A percentile compares a stretch with the other conserved stretches of the same genome.
phyloP scores from a whole-genome alignment of 2,797 vertebrate species.

The Falco novaeseelandiae region DNA sequence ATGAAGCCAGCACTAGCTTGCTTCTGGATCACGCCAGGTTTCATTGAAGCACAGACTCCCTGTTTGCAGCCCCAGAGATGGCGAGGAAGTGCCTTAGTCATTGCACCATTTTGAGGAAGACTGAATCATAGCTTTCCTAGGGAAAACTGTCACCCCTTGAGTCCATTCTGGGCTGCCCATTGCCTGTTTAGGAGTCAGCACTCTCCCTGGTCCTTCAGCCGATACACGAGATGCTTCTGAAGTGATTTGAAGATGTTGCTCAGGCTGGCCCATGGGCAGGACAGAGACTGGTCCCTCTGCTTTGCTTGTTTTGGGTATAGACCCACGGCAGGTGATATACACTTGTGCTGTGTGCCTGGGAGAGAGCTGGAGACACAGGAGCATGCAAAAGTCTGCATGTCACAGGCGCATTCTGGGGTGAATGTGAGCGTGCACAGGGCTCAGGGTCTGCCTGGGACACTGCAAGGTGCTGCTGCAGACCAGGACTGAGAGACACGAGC shows the following conservation, averaged over 20 bases:
- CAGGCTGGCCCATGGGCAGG: background rate
- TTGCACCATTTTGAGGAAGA: background rate
- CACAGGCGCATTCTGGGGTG: background rate
- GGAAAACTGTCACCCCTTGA: background rate
- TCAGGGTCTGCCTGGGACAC: background rate
- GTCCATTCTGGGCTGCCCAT: background rate
- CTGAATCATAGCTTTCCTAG: background rate
- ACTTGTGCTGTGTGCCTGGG: background rate
- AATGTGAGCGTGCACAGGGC: background rate
- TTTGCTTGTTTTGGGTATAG: background rate
- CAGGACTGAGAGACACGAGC: background rate
- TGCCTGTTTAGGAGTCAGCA: background rate
- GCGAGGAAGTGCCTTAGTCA: background rate
- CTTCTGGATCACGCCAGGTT: background rate
- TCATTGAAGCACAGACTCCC: background rate
- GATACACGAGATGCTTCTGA: background rate
- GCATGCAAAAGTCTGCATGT: rapidly evolving
- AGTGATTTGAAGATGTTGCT: background rate
- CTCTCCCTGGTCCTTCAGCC: background rate
- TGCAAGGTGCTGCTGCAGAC: background rate
- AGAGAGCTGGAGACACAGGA: background rate
- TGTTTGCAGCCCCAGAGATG: background rate
- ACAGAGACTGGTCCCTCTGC: background rate
- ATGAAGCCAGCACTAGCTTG: background rate
- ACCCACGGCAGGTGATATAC: no score